phyloP scores from a whole-genome alignment of 2,888 invertebrate genomes.

The Ormia ochracea region DNA sequence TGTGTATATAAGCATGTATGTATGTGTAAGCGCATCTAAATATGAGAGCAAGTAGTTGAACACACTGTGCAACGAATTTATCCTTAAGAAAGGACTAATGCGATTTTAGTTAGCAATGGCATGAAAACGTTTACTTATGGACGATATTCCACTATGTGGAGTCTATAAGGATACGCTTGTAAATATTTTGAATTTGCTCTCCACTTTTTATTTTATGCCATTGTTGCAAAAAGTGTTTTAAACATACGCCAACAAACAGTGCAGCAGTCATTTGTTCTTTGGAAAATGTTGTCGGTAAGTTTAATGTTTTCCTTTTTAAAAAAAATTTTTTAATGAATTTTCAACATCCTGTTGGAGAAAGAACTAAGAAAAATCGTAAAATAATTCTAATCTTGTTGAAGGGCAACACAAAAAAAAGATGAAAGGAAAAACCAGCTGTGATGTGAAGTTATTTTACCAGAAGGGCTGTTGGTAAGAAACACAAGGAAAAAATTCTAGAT shows the following conservation, averaged over 20 bases:
- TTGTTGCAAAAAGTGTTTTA: slow-evolving; percentile 15
- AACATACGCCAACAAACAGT: not conserved
- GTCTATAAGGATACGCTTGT: slow-evolving; percentile 48
- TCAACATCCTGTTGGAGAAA: slow-evolving; percentile 56
- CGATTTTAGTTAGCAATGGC: slow-evolving; percentile 61
- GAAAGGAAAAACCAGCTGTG: slow-evolving; percentile 1
- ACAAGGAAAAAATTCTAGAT: slow-evolving; percentile 23
- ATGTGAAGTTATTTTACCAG: slow-evolving; percentile 39
- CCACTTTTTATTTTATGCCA: not conserved
- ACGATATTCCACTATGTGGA: slow-evolving; percentile 46
- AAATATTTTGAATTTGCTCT: slow-evolving; percentile 25
- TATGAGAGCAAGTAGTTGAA: too few species aligned
- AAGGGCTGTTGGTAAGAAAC: slow-evolving; percentile 12
- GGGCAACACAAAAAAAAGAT: slow-evolving; percentile 26
- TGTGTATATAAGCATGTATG: too few species aligned
- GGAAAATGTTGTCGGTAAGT: slow-evolving; percentile 25
- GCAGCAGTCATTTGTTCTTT: not conserved
- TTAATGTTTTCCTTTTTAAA: slow-evolving; percentile 37
- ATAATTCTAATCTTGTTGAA: slow-evolving; percentile 50
- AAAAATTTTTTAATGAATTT: slow-evolving; percentile 59
- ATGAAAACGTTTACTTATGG: slow-evolving; percentile 59
- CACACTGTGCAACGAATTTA: slow-evolving; percentile 18
- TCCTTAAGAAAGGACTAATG: slow-evolving; percentile 49
- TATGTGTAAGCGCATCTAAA: too few species aligned
- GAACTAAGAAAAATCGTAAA: slow-evolving; percentile 34